Conservation (phyloP, 2,113 vertebrate species). For the Platysteira castanea region DNA sequence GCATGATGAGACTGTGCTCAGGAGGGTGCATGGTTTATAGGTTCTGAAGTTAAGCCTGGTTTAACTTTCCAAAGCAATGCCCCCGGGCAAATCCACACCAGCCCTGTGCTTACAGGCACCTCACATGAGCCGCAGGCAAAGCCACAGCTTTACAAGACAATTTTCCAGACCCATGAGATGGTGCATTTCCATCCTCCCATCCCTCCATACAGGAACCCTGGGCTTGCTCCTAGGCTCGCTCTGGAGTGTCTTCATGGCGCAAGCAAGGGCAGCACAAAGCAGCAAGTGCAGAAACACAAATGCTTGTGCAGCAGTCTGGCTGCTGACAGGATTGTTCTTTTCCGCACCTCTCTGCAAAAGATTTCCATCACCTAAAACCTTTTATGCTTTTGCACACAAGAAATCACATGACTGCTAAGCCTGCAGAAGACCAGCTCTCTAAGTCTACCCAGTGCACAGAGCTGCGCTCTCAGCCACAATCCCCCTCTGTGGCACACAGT, state of each 20-base stretch:
- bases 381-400: neutral
- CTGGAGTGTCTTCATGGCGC: rapidly evolving
- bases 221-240: neutral
- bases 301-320: neutral
- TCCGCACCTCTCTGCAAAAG: neutral
- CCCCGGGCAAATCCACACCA: neutral
- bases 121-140: neutral
- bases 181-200: neutral
- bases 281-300: neutral
- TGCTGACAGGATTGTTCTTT: neutral
- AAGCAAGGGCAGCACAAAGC: neutral
- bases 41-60: neutral
- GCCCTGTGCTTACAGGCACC: neutral
- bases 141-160: neutral
- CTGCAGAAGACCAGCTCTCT: neutral
- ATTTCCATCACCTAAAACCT: neutral
- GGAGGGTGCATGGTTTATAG: neutral
- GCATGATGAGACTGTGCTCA: neutral
- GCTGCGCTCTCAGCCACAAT: rapidly evolving
- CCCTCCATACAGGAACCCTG: neutral
- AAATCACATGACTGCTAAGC: neutral
- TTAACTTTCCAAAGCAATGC: neutral
- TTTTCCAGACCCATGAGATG: neutral
- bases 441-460: neutral
- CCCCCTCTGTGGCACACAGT: neutral